Conservation (phyloP, 2,888 invertebrate genomes). For the Carabus problematicus region DNA sequence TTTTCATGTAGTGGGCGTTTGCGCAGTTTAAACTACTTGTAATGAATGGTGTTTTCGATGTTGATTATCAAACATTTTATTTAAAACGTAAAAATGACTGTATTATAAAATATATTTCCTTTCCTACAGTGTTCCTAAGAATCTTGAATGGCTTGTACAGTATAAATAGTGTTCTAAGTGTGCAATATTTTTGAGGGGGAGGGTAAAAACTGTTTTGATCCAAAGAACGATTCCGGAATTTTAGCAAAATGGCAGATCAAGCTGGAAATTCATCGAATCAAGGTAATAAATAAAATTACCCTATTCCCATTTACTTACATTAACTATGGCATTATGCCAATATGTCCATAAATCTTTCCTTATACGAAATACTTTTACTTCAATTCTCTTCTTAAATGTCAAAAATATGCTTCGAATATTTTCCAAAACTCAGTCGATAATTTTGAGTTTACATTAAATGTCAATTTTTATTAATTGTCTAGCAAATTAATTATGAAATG, state of each 20-base stretch:
- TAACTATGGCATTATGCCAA: too few species aligned
- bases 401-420: too few species aligned
- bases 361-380: too few species aligned
- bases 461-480: too few species aligned
- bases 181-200: constrained; percentile 27
- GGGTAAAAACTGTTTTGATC: constrained; percentile 31
- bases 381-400: too few species aligned
- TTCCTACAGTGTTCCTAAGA: neutral
- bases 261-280: constrained; percentile 73
- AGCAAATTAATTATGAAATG: too few species aligned
- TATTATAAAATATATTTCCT: constrained; percentile 15
- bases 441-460: too few species aligned
- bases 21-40: constrained; percentile 25
- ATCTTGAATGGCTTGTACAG: constrained; percentile 38
- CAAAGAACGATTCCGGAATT: constrained; percentile 43
- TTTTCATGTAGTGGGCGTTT: constrained; percentile 40
- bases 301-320: too few species aligned
- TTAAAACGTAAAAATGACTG: constrained; percentile 38
- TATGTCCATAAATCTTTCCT: too few species aligned
- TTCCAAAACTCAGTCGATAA: too few species aligned
- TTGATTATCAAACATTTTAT: constrained; percentile 26
- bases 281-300: constrained; percentile 60
- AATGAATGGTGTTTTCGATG: constrained; percentile 40
- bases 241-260: constrained; percentile 73
- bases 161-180: constrained; percentile 29